These are phyloP conservation scores for Zaprionus bogoriensis DNA, from an alignment of 2,888 invertebrate species.

Conservation along the genomic window DNA sequence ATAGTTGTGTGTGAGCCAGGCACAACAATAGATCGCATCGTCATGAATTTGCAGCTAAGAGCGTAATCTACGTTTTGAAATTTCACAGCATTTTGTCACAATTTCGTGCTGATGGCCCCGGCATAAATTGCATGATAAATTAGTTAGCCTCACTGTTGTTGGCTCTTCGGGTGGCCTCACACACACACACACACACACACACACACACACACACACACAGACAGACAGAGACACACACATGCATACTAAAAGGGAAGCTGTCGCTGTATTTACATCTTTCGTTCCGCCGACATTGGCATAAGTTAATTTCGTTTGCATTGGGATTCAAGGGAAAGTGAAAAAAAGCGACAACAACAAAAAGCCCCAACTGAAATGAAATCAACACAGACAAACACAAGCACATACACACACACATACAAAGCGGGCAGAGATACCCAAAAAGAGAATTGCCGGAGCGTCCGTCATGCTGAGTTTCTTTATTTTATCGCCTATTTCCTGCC, in stretches of 20 bases:
- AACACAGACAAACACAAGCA: slow-evolving; percentile 30
- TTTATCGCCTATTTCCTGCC: slow-evolving; percentile 16
- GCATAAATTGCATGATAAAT: slow-evolving; percentile 31
- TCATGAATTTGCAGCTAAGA: background rate
- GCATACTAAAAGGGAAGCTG: background rate
- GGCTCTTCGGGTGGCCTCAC: background rate
- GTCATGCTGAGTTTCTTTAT: slow-evolving; percentile 28
- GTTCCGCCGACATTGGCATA: slow-evolving; percentile 31
- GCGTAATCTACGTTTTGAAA: background rate
- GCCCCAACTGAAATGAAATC: slow-evolving; percentile 55
- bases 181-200: background rate
- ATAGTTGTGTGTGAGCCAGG: too few relatives aligned
- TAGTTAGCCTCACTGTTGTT: slow-evolving; percentile 9
- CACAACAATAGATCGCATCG: too few relatives aligned
- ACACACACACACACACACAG: background rate
- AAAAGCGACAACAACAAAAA: slow-evolving; percentile 4
- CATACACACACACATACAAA: background rate
- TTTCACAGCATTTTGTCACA: slow-evolving; percentile 15
- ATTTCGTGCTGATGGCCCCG: slow-evolving; percentile 15
- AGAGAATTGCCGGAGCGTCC: slow-evolving; percentile 10
- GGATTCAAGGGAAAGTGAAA: slow-evolving; percentile 9
- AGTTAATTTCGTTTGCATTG: slow-evolving; percentile 61
- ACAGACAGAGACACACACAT: background rate
- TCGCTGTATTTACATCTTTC: slow-evolving; percentile 26
- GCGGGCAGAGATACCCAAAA: background rate